Conservation (phyloP, 1,140 invertebrate species). For the Sipha flava region DNA sequence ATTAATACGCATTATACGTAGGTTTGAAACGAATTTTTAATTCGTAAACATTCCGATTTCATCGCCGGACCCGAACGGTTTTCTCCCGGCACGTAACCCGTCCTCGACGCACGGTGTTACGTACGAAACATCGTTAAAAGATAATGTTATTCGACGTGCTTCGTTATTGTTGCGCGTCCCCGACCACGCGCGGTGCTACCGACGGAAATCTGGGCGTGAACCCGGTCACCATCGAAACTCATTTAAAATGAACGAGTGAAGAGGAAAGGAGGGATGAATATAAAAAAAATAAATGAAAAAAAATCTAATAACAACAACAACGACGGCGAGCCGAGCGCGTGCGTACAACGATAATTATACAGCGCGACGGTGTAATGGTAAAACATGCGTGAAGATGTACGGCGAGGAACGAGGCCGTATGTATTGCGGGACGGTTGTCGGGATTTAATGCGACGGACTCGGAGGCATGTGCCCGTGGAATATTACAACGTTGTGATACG, state of each 20-base stretch:
- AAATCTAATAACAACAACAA: conserved; percentile 14
- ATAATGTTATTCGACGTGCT: not conserved
- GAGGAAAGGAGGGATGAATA: too few species aligned
- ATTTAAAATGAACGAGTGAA: too few species aligned
- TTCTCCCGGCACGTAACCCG: too few species aligned
- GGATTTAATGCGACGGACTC: not conserved
- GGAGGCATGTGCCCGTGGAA: not conserved
- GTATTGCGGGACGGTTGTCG: not conserved
- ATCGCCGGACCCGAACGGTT: not conserved
- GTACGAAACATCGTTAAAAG: not conserved
- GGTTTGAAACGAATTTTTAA: not conserved
- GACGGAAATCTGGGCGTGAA: conserved; percentile 16
- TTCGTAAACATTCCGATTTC: not conserved
- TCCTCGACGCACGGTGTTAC: too few species aligned
- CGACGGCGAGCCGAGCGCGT: not conserved
- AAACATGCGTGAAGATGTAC: conserved; percentile 18
- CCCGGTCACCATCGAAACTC: not conserved
- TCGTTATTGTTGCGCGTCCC: not conserved
- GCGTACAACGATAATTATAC: not conserved
- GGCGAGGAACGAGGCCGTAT: not conserved
- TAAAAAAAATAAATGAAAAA: not conserved
- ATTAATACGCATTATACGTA: not conserved
- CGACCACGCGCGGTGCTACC: not conserved
- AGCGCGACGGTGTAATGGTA: not conserved
- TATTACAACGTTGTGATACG: too few species aligned